phyloP scores from a whole-genome alignment of 2,797 vertebrate species.

The Kryptopterus vitreolus region DNA sequence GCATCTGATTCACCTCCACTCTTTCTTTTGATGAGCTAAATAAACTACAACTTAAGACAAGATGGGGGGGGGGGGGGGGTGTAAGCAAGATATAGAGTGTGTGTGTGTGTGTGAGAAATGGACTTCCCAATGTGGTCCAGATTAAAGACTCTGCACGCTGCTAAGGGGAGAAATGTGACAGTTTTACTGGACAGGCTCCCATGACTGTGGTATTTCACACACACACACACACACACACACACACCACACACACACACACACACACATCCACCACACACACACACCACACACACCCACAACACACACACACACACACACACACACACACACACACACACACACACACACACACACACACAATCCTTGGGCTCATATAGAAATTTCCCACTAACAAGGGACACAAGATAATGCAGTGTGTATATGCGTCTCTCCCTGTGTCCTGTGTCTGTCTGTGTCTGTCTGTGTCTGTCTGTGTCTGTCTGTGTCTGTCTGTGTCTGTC shows the following conservation, averaged over 20 bases:
- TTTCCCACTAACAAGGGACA: neutral
- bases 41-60: neutral
- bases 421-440: too few species aligned
- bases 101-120: neutral
- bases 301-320: neutral
- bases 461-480: too few species aligned
- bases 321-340: neutral
- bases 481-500: too few species aligned
- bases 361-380: neutral
- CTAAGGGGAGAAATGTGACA: constrained; percentile 67
- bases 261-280: neutral
- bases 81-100: neutral
- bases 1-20: neutral
- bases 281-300: neutral
- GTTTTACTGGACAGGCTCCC: constrained; percentile 69
- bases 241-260: constrained; percentile 1
- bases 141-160: constrained; percentile 62
- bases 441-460: too few species aligned
- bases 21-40: too few species aligned
- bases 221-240: constrained; percentile 31
- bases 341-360: neutral
- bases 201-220: constrained; percentile 69
- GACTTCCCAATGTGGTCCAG: constrained; percentile 32
- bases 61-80: neutral
- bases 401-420: too few species aligned